Evolutionary conservation across 1,140 invertebrate genomes (phyloP).

Genomic region (Conus ventricosus): DNA sequence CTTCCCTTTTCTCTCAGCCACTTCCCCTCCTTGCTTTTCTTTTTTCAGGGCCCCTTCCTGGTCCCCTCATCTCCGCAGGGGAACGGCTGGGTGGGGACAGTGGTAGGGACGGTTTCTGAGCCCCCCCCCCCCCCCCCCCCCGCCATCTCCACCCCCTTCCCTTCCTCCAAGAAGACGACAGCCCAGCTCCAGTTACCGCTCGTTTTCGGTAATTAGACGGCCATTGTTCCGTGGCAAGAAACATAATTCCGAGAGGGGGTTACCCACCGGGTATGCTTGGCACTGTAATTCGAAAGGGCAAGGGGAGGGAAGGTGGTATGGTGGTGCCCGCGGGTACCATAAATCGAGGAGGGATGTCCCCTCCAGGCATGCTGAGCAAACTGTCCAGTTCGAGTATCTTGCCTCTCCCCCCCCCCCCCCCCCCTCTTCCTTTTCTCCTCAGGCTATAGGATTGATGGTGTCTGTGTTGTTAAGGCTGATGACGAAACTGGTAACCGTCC

Average conservation of each 20-base stretch:
- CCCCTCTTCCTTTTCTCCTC: no score
- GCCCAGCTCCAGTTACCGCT: not conserved
- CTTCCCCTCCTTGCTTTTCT: no score
- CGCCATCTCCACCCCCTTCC: not conserved
- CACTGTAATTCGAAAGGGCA: not conserved
- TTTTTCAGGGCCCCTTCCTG: no score
- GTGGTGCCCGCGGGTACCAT: not conserved
- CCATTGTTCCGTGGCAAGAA: not conserved
- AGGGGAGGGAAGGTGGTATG: not conserved
- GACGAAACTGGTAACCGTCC: no score
- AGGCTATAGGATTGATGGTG: no score
- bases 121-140: not conserved
- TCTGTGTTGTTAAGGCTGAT: no score
- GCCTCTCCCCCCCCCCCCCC: no score
- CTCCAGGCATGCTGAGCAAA: no score
- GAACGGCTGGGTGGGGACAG: no score
- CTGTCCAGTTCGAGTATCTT: no score
- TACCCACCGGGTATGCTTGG: not conserved
- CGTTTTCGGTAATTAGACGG: slow-evolving; percentile 17
- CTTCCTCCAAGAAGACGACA: not conserved
- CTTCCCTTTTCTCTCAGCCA: no score
- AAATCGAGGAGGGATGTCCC: not conserved
- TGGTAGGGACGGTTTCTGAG: not conserved
- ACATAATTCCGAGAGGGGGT: not conserved
- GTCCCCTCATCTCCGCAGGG: no score